Evolutionary conservation across 1,140 invertebrate genomes (phyloP).

Genomic region (Eriocheir sinensis): DNA sequence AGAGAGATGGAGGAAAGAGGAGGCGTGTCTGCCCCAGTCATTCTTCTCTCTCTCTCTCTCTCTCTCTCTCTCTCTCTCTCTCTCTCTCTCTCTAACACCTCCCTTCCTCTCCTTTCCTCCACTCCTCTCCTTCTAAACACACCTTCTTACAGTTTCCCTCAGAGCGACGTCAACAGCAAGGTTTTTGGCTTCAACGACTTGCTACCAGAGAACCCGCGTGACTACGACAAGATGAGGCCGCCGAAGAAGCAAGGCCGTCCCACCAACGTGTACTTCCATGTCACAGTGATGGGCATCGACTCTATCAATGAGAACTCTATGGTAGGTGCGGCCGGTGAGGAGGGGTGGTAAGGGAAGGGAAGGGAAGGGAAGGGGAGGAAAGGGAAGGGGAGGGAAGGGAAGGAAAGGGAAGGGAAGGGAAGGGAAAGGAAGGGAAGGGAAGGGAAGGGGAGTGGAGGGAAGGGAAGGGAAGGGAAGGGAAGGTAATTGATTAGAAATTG

Average conservation of each 20-base stretch:
- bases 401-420: not conserved
- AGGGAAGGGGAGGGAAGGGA: constrained; percentile 10
- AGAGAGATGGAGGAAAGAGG: not conserved
- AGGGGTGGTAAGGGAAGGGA: not conserved
- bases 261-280: constrained; percentile 80
- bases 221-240: constrained; percentile 80
- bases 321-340: constrained; percentile 78
- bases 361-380: constrained; percentile 39
- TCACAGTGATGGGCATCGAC: constrained; percentile 81
- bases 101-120: not conserved
- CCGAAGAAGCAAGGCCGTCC: constrained; percentile 80
- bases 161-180: not conserved
- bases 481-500: not conserved
- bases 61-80: not conserved
- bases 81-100: not conserved
- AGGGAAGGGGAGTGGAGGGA: not conserved
- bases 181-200: constrained; percentile 73
- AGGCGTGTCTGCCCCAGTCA: not conserved
- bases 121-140: not conserved
- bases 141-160: not conserved
- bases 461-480: not conserved
- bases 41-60: no score
- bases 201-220: constrained; percentile 79
- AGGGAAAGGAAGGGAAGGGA: not conserved
- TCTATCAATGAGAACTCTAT: constrained; percentile 81